Conservation (phyloP, 2,888 invertebrate genomes). For the Coremacera marginata region DNA sequence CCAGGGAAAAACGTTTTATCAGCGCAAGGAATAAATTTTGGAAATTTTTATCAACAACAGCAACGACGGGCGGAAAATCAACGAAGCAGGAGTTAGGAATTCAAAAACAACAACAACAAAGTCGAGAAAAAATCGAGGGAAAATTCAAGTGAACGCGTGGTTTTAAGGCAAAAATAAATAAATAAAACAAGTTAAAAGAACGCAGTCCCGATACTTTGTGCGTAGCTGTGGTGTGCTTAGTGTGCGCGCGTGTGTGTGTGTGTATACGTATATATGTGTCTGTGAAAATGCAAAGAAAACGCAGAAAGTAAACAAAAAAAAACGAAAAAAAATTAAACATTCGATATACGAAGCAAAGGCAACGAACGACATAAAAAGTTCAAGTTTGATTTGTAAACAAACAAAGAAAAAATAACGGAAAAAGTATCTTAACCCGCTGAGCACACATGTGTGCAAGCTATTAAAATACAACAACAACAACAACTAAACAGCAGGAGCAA, state of each 20-base stretch:
- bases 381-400: slow-evolving; percentile 31
- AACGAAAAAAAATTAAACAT: not conserved
- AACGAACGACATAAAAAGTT: not conserved
- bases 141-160: not conserved
- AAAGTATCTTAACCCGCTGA: not conserved
- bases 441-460: slow-evolving; percentile 18
- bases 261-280: not conserved
- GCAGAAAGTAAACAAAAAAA: slow-evolving; percentile 30
- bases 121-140: not conserved
- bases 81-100: not conserved
- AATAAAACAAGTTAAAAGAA: slow-evolving; percentile 1
- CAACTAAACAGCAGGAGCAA: not conserved
- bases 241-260: not conserved
- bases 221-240: not conserved
- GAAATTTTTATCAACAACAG: slow-evolving; percentile 29
- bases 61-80: slow-evolving; percentile 14
- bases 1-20: slow-evolving; percentile 22
- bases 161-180: not conserved
- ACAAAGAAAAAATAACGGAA: not conserved
- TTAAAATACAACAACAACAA: slow-evolving; percentile 11
- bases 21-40: slow-evolving; percentile 31
- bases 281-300: slow-evolving; percentile 18
- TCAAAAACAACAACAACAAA: not conserved
- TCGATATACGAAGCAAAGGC: not conserved
- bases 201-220: not conserved